Evolutionary conservation across 2,113 vertebrate species (phyloP), one percentile per base, ranked within the genome.

Genomic region (Talpa occidentalis): DNA sequence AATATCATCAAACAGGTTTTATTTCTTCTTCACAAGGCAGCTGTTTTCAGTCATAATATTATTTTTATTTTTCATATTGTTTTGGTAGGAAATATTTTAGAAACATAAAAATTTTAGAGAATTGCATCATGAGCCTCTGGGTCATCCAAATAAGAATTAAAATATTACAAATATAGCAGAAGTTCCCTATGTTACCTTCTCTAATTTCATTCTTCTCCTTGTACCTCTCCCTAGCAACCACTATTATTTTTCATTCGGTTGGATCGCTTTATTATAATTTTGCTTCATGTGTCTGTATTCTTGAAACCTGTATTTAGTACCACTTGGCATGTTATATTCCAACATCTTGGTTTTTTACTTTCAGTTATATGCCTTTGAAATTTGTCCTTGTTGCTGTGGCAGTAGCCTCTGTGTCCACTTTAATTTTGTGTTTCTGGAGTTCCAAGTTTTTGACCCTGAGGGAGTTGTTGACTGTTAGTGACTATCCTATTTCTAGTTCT

Each of bases 401-500:
- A 88, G 44, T 52, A 74, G 35, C 52, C 69, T 88, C 60, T 78
- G 42, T 93, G 73, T 69, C 37, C 19, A 42, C 66, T 74, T 92
- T 93, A 85, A 69, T 85, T 81, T 93, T 96, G 12, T 40, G 32
- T 77, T 72, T 83, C 44, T 28, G 1, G n/a, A 62, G 16, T 69
- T 90, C 56, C 42, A 90, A 47, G 52, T 78, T 62, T 93, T 88
- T 85, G 80, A 84, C 87, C n/a, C 60, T 56, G 10, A 35, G 78
- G 37, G 84, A 83, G 42, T 47, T 80, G 54, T 90, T 91, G 60
- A 87, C 70, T 88, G 12, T 72, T 80, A 88, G n/a, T 42, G 62
- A 96, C 69, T 90, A 80, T n/a, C 66, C 78, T 78, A 15, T 95
- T 88, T 90, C 91, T 91, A 44, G 82, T 77, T 76, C 64, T 91